A percentile compares a stretch with the other conserved stretches of the same genome.
These are phyloP conservation scores for Galago senegalensis DNA, from an alignment of 2,797 vertebrate genomes.

Conservation along the genomic window DNA sequence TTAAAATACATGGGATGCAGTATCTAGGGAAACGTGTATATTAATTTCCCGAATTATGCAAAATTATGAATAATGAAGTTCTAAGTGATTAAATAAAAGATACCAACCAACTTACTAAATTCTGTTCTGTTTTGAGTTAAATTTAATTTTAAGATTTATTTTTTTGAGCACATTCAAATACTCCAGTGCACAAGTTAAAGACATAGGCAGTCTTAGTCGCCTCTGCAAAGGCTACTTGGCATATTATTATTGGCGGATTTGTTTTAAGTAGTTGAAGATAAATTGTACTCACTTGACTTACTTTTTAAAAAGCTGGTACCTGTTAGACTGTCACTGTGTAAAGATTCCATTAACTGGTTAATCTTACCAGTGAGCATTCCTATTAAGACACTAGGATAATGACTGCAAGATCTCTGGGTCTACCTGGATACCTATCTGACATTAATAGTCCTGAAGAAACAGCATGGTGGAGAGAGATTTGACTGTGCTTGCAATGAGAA, in stretches of 20 bases:
- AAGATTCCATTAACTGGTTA: neutral
- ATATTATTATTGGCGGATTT: conserved; percentile 15
- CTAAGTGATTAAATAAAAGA: conserved; percentile 49
- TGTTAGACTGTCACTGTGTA: neutral
- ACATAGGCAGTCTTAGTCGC: neutral
- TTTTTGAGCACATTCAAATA: neutral
- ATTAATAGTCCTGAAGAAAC: neutral
- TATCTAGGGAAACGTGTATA: conserved; percentile 2
- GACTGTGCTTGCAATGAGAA: neutral
- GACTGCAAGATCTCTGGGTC: neutral
- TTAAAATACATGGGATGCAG: neutral
- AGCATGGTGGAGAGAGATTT: neutral
- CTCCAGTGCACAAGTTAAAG: neutral
- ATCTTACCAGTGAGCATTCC: neutral
- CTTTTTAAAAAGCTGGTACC: neutral
- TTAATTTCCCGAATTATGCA: conserved; percentile 21
- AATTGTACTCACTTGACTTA: conserved; percentile 27
- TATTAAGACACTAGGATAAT: neutral
- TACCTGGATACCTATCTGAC: neutral
- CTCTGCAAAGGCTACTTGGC: neutral
- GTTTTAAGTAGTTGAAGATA: conserved; percentile 46
- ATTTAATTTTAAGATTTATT: conserved; percentile 45
- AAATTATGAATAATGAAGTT: conserved; percentile 16
- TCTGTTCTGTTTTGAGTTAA: conserved; percentile 36
- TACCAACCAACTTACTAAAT: conserved; percentile 34